phyloP scores from a whole-genome alignment of 2,888 invertebrate genomes.

The Schrankia costaestrigalis region DNA sequence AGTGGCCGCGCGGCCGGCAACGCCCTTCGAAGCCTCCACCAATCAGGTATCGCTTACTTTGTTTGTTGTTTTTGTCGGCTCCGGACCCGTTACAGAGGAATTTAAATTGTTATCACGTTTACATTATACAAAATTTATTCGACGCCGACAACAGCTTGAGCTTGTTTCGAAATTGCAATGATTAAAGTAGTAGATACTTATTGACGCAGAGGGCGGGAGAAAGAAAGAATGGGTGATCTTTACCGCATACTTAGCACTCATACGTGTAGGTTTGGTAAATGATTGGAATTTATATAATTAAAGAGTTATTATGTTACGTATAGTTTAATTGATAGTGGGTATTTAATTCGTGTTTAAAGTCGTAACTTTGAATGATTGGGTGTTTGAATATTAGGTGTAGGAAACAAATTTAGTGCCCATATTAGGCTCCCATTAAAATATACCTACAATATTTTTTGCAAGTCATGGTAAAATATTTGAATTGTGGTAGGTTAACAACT shows the following conservation, averaged over 20 bases:
- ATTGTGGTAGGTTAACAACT: too few species aligned
- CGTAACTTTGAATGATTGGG: too few species aligned
- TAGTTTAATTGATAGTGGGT: too few species aligned
- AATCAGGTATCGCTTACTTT: constrained; percentile 60
- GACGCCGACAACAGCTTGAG: constrained; percentile 77
- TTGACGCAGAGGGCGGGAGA: constrained; percentile 61
- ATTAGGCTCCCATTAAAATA: too few species aligned
- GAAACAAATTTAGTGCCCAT: too few species aligned
- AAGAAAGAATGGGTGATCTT: constrained; percentile 45
- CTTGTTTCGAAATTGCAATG: constrained; percentile 81
- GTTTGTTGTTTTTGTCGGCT: constrained; percentile 81
- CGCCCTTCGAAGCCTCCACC: constrained; percentile 51
- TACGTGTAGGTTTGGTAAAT: constrained; percentile 8
- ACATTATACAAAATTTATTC: constrained; percentile 81
- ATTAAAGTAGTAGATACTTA: constrained; percentile 74
- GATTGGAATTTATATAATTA: too few species aligned
- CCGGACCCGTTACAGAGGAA: constrained; percentile 78
- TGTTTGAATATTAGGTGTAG: too few species aligned
- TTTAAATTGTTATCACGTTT: constrained; percentile 81
- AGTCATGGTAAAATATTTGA: too few species aligned
- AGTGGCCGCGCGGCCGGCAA: constrained; percentile 49
- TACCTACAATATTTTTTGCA: too few species aligned
- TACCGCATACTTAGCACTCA: constrained; percentile 30
- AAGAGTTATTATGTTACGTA: too few species aligned
- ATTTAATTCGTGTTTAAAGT: too few species aligned